Evolutionary conservation across 2,797 vertebrate genomes (phyloP).

Genomic region (Naso thynnoides): DNA sequence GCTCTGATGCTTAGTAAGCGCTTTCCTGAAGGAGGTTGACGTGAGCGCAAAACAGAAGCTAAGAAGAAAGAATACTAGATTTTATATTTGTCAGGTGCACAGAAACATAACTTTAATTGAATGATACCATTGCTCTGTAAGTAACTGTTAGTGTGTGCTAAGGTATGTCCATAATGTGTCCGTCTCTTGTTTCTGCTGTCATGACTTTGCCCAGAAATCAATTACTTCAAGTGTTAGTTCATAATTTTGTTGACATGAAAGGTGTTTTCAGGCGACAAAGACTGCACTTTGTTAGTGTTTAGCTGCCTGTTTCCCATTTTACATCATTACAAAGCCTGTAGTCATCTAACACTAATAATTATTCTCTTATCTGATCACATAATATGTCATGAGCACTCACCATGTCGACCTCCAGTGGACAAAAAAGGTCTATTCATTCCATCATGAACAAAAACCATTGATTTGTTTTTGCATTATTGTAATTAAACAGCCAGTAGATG

Average conservation of each 20-base stretch:
- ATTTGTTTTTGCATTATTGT: neutral
- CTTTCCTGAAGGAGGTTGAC: neutral
- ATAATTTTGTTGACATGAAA: neutral
- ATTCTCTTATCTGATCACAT: neutral
- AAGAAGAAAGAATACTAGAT: neutral
- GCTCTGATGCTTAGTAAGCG: too few species aligned
- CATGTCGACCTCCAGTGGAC: slow-evolving; percentile 29
- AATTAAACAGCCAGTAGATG: slow-evolving; percentile 61
- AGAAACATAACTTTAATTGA: neutral
- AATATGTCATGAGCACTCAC: neutral
- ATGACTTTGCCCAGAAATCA: neutral
- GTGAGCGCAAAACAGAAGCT: neutral
- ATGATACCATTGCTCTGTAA: neutral
- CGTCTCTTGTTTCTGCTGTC: neutral
- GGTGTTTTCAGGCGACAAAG: neutral
- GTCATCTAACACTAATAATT: neutral
- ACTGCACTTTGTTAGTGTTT: neutral
- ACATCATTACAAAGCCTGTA: neutral
- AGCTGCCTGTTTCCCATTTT: neutral
- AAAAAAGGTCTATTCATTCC: neutral
- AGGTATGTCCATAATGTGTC: neutral
- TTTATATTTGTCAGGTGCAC: neutral
- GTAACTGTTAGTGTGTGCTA: too few species aligned
- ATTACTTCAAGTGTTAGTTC: neutral
- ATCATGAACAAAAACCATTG: neutral